These are phyloP conservation scores for Columbina picui DNA, from an alignment of 2,113 vertebrate species.

Conservation along the genomic window DNA sequence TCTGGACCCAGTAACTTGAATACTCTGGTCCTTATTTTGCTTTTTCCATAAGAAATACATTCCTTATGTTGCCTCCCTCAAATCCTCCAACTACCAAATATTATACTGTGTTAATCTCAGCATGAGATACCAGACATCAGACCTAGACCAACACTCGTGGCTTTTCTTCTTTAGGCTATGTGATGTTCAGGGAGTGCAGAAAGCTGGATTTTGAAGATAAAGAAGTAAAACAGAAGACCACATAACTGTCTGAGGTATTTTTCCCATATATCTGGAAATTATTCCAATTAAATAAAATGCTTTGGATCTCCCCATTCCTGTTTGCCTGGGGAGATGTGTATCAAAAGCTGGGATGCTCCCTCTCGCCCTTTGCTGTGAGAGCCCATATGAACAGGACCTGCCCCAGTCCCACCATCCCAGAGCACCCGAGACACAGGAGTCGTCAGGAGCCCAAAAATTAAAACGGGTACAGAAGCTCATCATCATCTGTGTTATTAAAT, in stretches of 20 bases:
- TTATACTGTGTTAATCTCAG: not conserved
- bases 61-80: not conserved
- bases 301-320: not conserved
- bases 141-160: not conserved
- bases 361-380: not conserved
- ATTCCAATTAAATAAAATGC: not conserved
- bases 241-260: not conserved
- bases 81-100: not conserved
- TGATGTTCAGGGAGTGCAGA: not conserved
- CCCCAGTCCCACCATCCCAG: not conserved
- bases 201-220: not conserved
- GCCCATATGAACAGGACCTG: fast-evolving
- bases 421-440: not conserved
- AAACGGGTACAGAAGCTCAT: not conserved
- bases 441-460: not conserved
- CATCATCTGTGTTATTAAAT: not conserved
- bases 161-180: not conserved
- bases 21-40: not conserved
- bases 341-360: not conserved
- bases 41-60: not conserved
- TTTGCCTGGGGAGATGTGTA: not conserved
- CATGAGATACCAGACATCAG: not conserved
- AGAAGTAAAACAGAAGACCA: not conserved
- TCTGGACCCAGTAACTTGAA: not conserved
- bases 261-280: not conserved